Evolutionary conservation across 2,888 invertebrate genomes (phyloP), one percentile per base, ranked within the genome.

Genomic region (Poecilobothrus nobilitatus): DNA sequence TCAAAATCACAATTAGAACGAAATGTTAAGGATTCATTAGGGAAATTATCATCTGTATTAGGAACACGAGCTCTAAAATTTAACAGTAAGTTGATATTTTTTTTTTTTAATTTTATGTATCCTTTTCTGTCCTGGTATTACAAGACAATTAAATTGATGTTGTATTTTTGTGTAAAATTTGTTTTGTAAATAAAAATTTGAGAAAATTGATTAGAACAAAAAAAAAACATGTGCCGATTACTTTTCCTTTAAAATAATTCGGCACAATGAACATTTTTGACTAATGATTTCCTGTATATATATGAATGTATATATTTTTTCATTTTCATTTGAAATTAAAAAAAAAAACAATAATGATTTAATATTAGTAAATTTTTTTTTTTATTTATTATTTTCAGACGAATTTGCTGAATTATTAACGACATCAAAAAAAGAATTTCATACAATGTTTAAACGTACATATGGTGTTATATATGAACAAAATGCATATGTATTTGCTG

Each of bases 381-480:
- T 37, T 37, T 37, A 37, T 34, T 33, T 18, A 8, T 22, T 27
- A 8, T 15, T 12, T 22, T 63, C 22, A 21, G 20, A 8, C 63
- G 21, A 21, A 63, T 63, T 63, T 22, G 22, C 63, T 22, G 20
- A 20, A 21, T 22, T 63, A 22, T 63, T 97, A 80, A 86, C 87
- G 74, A 88, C 89, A 73, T 94, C 95, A 27, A 90, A 92, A 75
- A 86, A 86, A 74, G 94, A 92, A 79, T 94, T 97, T 81, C 94
- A 97, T 83, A 88, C 89, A 72, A 97, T 97, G 97, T 97, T 97
- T 85, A 91, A 92, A 78, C 87, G 89, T 74, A 97, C 97, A 0
- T 97, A 97, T 83, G 97, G 97, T 68, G 89, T 94, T 81, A 89
- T 97, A 75, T 97, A 97, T 84, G 91, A 96, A 79, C 91, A 94